Conservation (phyloP, 2,113 vertebrate genomes). For the Hypanus sabinus region DNA sequence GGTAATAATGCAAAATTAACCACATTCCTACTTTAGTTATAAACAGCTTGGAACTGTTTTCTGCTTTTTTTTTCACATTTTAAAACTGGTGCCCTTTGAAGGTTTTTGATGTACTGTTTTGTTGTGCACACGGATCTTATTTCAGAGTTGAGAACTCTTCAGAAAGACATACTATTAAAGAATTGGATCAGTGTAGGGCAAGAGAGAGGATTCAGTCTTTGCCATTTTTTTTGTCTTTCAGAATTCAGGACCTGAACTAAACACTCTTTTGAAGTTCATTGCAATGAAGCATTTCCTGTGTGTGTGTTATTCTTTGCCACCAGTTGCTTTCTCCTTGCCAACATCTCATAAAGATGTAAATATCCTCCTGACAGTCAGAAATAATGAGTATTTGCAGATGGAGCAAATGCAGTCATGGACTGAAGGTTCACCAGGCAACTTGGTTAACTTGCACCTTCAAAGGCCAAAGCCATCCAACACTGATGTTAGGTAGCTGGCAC, state of each 20-base stretch:
- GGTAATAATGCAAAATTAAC: not conserved
- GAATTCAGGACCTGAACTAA: not conserved
- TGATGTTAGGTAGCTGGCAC: not conserved
- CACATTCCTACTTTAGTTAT: not conserved
- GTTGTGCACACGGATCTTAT: not conserved
- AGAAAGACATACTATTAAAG: not conserved
- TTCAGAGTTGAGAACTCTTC: not conserved
- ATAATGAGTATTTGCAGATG: too few species aligned
- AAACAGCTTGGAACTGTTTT: not conserved
- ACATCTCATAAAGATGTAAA: not conserved
- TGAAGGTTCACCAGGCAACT: not conserved
- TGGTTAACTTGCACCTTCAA: too few species aligned
- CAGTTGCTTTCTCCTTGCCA: not conserved
- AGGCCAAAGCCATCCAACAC: not conserved
- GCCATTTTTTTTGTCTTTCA: not conserved
- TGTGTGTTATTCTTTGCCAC: not conserved
- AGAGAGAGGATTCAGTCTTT: not conserved
- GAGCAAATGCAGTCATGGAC: not conserved
- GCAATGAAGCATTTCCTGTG: not conserved
- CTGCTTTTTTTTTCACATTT: not conserved
- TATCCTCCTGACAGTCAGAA: not conserved
- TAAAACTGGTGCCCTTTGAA: not conserved
- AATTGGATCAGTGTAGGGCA: too few species aligned
- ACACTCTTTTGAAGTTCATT: not conserved
- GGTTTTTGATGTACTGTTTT: not conserved